Evolutionary conservation across 2,888 invertebrate species (phyloP).

Genomic region (Pseudeuparius sepicola): DNA sequence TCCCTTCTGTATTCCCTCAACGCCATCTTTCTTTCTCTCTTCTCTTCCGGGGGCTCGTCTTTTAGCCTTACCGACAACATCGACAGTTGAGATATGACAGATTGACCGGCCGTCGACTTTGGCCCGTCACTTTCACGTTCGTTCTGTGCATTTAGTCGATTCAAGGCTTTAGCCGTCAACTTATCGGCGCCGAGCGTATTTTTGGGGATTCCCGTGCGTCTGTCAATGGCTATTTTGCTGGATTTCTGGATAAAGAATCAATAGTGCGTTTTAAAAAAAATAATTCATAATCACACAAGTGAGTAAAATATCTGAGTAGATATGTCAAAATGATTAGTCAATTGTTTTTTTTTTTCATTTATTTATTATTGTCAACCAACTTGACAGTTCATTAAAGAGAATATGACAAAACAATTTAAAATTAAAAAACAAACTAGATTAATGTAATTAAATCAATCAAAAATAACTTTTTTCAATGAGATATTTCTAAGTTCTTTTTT

Average conservation of each 20-base stretch:
- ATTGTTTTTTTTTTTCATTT: too few relatives aligned
- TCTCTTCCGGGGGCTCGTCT: conserved; percentile 69
- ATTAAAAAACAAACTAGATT: too few relatives aligned
- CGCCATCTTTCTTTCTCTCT: conserved; percentile 63
- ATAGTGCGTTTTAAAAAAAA: too few relatives aligned
- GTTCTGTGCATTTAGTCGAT: conserved; percentile 50
- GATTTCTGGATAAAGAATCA: conserved; percentile 26
- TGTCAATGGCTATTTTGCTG: conserved; percentile 57
- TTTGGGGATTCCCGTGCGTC: conserved; percentile 64
- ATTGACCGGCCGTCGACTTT: conserved; percentile 48
- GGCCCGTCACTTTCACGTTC: conserved; percentile 36
- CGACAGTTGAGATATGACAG: conserved; percentile 58
- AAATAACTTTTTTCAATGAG: too few relatives aligned
- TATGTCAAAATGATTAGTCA: too few relatives aligned
- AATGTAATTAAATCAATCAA: too few relatives aligned
- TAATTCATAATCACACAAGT: too few relatives aligned
- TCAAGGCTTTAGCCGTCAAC: conserved; percentile 59
- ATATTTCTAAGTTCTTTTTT: too few relatives aligned
- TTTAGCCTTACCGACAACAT: conserved; percentile 60
- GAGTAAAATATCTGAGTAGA: too few relatives aligned
- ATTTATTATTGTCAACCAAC: too few relatives aligned
- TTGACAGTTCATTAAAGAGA: too few relatives aligned
- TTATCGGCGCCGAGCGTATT: conserved; percentile 52
- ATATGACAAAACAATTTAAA: too few relatives aligned
- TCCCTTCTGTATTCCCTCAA: conserved; percentile 71